Conservation (phyloP, 2,797 vertebrate species). For the Bovichtus variegatus region DNA sequence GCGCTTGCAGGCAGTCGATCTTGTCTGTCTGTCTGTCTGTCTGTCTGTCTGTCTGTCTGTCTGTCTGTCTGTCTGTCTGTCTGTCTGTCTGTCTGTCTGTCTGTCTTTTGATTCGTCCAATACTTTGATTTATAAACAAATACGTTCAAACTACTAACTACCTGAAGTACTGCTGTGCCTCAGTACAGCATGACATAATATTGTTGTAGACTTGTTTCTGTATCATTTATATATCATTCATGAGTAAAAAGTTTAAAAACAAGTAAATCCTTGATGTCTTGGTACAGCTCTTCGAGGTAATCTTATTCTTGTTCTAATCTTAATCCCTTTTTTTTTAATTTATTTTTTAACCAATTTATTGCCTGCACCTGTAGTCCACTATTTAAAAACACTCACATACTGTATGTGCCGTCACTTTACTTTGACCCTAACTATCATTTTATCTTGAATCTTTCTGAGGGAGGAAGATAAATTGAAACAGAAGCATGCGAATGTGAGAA, state of each 20-base stretch:
- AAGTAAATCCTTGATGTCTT: background rate
- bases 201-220: background rate
- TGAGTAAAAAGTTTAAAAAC: background rate
- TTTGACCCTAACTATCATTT: background rate
- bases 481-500: slow-evolving; percentile 34
- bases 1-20: slow-evolving; percentile 1
- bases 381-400: slow-evolving; percentile 5
- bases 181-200: too few species aligned
- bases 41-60: background rate
- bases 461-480: slow-evolving; percentile 25
- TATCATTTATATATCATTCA: slow-evolving; percentile 2
- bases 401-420: background rate
- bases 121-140: background rate
- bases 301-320: background rate
- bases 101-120: background rate
- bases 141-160: too few species aligned
- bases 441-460: slow-evolving; percentile 8
- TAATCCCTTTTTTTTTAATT: too few species aligned
- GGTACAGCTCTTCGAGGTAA: background rate
- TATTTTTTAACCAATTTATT: background rate
- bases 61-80: background rate
- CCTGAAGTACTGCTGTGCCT: too few species aligned
- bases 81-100: slow-evolving; percentile 9
- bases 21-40: slow-evolving; percentile 12
- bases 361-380: background rate